These are phyloP conservation scores for Hipposideros larvatus DNA, from an alignment of 2,797 vertebrate genomes.

Conservation along the genomic window DNA sequence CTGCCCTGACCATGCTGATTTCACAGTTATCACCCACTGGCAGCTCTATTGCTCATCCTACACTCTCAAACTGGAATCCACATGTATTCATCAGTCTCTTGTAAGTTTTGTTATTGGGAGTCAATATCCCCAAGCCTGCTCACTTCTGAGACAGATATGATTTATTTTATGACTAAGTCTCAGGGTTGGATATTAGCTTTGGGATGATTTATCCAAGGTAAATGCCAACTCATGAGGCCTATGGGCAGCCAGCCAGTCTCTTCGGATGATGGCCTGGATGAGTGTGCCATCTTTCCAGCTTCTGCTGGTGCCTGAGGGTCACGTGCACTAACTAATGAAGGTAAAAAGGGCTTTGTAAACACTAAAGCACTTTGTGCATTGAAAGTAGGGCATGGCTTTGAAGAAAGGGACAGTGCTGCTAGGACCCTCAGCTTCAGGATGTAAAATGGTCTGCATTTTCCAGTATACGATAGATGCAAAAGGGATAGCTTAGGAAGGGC, in stretches of 20 bases:
- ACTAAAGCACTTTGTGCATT: neutral
- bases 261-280: neutral
- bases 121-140: neutral
- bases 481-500: neutral
- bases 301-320: neutral
- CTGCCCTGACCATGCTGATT: neutral
- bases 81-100: neutral
- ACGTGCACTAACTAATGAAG: neutral
- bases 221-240: neutral
- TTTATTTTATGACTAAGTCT: slow-evolving; percentile 32
- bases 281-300: neutral
- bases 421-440: neutral
- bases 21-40: neutral
- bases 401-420: neutral
- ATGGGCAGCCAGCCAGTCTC: neutral
- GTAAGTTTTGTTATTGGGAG: neutral
- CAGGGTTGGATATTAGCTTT: neutral
- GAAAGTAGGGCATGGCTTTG: neutral
- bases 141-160: neutral
- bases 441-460: neutral
- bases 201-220: neutral
- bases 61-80: neutral
- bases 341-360: neutral
- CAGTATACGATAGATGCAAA: neutral
- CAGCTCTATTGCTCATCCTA: neutral